Conservation (phyloP, 2,888 invertebrate genomes). For the Byasa hedistus region DNA sequence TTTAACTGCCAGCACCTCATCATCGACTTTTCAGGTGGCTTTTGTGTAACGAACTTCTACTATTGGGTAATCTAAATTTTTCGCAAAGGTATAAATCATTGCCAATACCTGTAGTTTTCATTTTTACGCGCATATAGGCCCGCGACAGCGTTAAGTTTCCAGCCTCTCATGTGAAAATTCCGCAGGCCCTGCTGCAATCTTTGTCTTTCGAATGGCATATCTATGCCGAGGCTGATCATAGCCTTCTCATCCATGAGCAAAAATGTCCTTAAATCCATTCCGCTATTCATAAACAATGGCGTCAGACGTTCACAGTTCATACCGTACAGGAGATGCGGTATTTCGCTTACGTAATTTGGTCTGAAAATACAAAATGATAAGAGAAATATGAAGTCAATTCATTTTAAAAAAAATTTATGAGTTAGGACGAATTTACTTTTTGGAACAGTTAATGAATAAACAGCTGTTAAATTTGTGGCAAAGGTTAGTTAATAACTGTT, state of each 20-base stretch:
- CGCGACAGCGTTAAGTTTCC: slow-evolving; percentile 71
- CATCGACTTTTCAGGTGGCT: no score
- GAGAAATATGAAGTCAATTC: neutral
- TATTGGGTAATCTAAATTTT: no score
- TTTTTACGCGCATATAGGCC: slow-evolving; percentile 64
- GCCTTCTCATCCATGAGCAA: slow-evolving; percentile 79
- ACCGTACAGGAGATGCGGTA: slow-evolving; percentile 79
- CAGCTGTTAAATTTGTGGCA: no score
- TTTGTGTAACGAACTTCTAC: no score
- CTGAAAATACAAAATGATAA: slow-evolving; percentile 50
- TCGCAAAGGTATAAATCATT: neutral
- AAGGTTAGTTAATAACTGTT: no score
- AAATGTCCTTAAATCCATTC: slow-evolving; percentile 78
- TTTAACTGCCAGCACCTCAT: no score
- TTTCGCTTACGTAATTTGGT: slow-evolving; percentile 73
- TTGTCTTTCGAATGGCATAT: slow-evolving; percentile 80
- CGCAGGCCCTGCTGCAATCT: slow-evolving; percentile 76
- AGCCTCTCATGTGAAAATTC: slow-evolving; percentile 80
- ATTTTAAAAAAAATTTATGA: no score
- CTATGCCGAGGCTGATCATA: slow-evolving; percentile 78
- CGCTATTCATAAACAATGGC: slow-evolving; percentile 64
- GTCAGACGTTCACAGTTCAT: slow-evolving; percentile 79
- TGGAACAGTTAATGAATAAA: no score
- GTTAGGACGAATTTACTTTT: no score
- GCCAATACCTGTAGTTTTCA: slow-evolving; percentile 59